A percentile compares a stretch with the other conserved stretches of the same genome.
These are phyloP conservation scores for Heliconius erato DNA, from an alignment of 2,888 invertebrate genomes.

Conservation along the genomic window DNA sequence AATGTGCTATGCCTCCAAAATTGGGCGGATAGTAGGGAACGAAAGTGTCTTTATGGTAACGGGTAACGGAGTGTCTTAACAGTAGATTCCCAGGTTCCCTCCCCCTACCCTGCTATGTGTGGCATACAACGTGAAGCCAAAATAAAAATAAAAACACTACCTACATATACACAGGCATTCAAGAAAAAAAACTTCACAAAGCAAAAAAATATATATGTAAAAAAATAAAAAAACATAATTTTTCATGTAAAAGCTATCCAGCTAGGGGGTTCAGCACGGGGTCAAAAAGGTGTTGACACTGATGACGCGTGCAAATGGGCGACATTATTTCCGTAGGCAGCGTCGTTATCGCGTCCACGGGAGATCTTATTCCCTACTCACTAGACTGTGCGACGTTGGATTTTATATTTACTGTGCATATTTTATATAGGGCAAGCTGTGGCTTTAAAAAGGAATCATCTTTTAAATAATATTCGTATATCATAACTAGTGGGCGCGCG, in stretches of 20 bases:
- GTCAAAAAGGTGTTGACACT: constrained; percentile 55
- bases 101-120: no score
- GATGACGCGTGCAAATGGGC: constrained; percentile 70
- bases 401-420: constrained; percentile 25
- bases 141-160: no score
- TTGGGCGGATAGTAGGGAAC: no score
- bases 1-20: background rate
- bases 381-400: constrained; percentile 53
- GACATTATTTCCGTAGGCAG: constrained; percentile 64
- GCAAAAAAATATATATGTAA: no score
- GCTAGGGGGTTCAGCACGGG: constrained; percentile 39
- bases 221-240: background rate
- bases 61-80: no score
- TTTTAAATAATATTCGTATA: background rate
- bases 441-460: background rate
- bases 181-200: no score
- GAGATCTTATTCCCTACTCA: constrained; percentile 67
- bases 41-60: no score
- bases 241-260: constrained; percentile 36
- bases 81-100: no score
- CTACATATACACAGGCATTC: no score
- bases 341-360: constrained; percentile 65
- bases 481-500: background rate
- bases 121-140: no score
- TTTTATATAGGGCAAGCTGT: background rate